Percentiles rank a stretch among this genome's conserved stretches.
phyloP scores from a whole-genome alignment of 2,113 vertebrate genomes.

The Nettapus auritus region DNA sequence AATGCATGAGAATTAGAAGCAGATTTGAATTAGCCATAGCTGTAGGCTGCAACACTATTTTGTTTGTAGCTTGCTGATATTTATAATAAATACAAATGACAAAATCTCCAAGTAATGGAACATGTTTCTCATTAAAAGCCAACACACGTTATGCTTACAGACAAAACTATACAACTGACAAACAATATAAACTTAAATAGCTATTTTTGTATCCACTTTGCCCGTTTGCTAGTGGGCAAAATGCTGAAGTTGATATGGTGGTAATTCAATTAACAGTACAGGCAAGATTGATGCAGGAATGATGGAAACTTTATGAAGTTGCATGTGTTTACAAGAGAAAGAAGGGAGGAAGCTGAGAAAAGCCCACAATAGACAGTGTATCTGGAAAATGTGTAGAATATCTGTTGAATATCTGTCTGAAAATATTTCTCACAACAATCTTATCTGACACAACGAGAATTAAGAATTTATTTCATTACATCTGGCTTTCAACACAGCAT shows the following conservation, averaged over 20 bases:
- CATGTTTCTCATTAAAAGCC: background rate
- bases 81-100: background rate
- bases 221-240: too few relatives aligned
- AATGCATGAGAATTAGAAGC: background rate
- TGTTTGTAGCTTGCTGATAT: background rate
- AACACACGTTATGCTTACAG: background rate
- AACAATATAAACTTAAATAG: background rate
- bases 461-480: background rate
- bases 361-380: background rate
- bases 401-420: background rate
- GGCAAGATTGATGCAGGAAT: background rate
- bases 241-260: background rate
- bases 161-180: background rate
- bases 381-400: slow-evolving; percentile 11
- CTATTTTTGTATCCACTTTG: background rate
- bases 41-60: background rate
- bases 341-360: background rate
- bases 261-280: background rate
- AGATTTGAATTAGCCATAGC: background rate
- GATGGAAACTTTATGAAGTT: background rate
- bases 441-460: slow-evolving; percentile 20
- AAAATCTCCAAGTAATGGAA: background rate
- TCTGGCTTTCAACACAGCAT: slow-evolving; percentile 34
- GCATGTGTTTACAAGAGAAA: background rate
- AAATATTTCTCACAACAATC: slow-evolving; percentile 13